phyloP scores from a whole-genome alignment of 2,888 invertebrate genomes.

The Lamellibrachia satsuma region DNA sequence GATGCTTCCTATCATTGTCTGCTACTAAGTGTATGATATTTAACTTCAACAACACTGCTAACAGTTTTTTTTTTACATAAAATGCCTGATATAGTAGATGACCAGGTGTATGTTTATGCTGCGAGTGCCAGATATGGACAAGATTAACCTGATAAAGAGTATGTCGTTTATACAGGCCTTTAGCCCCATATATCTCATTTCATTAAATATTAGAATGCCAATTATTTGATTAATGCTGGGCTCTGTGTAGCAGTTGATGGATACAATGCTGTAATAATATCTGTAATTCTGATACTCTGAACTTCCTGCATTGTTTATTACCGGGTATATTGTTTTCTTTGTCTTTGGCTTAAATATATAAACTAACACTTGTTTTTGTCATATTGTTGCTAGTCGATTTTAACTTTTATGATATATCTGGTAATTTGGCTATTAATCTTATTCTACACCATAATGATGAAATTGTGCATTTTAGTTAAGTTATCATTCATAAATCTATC shows the following conservation, averaged over 20 bases:
- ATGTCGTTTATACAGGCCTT: neutral
- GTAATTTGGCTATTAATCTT: too few species aligned
- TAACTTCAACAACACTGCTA: too few species aligned
- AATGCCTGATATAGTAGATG: neutral
- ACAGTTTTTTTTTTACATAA: too few species aligned
- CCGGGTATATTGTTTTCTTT: neutral
- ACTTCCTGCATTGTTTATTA: neutral
- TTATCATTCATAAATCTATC: too few species aligned
- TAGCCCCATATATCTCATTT: neutral
- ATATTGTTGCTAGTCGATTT: too few species aligned
- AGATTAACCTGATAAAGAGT: neutral
- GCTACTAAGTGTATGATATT: too few species aligned
- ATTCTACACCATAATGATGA: too few species aligned
- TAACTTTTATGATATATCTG: too few species aligned
- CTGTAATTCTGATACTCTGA: neutral
- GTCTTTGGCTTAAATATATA: too few species aligned
- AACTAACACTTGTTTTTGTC: too few species aligned
- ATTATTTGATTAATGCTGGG: neutral
- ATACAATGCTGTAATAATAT: neutral
- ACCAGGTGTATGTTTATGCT: neutral
- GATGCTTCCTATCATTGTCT: too few species aligned
- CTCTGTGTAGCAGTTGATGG: neutral
- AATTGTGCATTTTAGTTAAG: too few species aligned
- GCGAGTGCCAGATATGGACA: neutral
- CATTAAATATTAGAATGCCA: neutral